Evolutionary conservation across 2,888 invertebrate species (phyloP).

Genomic region (Ophonus ardosiacus): DNA sequence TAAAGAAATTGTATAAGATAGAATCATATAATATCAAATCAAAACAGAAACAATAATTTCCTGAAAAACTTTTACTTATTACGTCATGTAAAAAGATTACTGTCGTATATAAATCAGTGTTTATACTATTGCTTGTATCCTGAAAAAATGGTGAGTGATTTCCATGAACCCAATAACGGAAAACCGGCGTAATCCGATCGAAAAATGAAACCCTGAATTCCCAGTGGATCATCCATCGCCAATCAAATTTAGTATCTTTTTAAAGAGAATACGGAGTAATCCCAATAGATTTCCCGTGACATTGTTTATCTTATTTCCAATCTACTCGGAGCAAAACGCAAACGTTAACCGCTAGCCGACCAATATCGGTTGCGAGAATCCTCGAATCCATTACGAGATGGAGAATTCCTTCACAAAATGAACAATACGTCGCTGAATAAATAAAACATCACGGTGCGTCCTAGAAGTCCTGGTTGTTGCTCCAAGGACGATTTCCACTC

Average conservation of each 20-base stretch:
- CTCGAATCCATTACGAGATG: constrained; percentile 52
- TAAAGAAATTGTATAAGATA: too few relatives aligned
- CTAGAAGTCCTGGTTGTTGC: constrained; percentile 2
- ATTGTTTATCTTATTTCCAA: constrained; percentile 60
- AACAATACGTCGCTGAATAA: constrained; percentile 47
- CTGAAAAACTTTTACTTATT: neutral
- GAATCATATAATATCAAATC: too few relatives aligned
- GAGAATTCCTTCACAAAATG: constrained; percentile 44
- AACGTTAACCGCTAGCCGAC: constrained; percentile 35
- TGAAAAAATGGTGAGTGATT: neutral
- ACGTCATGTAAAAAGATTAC: neutral
- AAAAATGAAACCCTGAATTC: constrained; percentile 20
- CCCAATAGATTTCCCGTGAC: constrained; percentile 55
- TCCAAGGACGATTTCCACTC: neutral
- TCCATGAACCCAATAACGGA: constrained; percentile 1
- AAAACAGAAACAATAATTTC: neutral
- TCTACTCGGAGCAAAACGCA: constrained; percentile 50
- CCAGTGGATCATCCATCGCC: constrained; percentile 32
- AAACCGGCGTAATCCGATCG: constrained; percentile 13
- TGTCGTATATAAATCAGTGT: neutral
- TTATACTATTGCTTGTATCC: neutral
- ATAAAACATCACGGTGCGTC: constrained; percentile 37
- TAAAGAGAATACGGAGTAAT: constrained; percentile 56
- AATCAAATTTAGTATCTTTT: constrained; percentile 57
- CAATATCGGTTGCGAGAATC: constrained; percentile 37